Evolutionary conservation across 1,140 invertebrate species (phyloP), one percentile per base, ranked within the genome.

Genomic region (Sminthurides bifidus): DNA sequence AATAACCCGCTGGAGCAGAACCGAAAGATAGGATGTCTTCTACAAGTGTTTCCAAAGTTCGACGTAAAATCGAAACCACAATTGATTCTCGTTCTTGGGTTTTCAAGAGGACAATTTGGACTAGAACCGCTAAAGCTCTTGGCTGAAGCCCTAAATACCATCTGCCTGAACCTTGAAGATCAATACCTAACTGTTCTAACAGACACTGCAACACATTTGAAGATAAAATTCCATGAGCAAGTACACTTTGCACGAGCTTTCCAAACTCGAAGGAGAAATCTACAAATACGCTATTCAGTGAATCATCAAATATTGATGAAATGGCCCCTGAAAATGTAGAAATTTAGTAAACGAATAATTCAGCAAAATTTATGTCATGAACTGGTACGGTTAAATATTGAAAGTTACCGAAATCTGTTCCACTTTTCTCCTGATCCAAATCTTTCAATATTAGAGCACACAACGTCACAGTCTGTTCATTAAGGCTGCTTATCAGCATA

Each of bases 11-110:
- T 55, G 72, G 70, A 66, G 77, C 72, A 55, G 81, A 72, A 15
- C 45, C 19, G 1, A 19, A 29, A 29, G 41, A 35, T 10, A 30
- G 38, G 23, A 92, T 83, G 66, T 84, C 85, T 66, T 87, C 83
- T 15, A 87, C 84, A 26, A 96, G 73, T 2, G 88, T 92, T 56
- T 85, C 83, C 2, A 95, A 78, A 4, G 93, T 75, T 67, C 87
- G 78, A 66, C 87, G 82, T 89, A 91, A 94, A 66, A 95, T 91
- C 37, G 82, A 81, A 5, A 93, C 81, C 58, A 89, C 89, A 6
- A 84, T 83, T 26, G 82, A 79, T 74, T 94, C 90, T 67, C 88
- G 85, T 65, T 93, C 88, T 33, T 85, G 81, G 69, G 87, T 84
- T 37, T 30, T 26, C 38, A 89, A 71, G 12, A 93, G 67, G 14